Percentiles rank a stretch among this genome's conserved stretches.
phyloP scores from a whole-genome alignment of 2,113 vertebrate genomes.

The Mystacornis crossleyi region DNA sequence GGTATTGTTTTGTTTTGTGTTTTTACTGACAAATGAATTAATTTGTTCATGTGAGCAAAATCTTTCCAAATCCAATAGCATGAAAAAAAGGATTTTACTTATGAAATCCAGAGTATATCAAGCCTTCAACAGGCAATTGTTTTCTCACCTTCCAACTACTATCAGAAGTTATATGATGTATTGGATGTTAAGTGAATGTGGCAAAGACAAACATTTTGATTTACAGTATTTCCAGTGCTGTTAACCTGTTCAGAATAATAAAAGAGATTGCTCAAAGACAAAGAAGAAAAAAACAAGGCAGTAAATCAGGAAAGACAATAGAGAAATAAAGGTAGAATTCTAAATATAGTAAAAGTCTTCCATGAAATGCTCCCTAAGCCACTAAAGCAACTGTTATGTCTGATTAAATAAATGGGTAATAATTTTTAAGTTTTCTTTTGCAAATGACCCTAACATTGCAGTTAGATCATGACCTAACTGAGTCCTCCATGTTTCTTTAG shows the following conservation, averaged over 20 bases:
- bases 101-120: not conserved
- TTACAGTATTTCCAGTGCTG: not conserved
- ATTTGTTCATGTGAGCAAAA: not conserved
- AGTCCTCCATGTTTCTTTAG: not conserved
- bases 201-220: not conserved
- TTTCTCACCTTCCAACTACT: not conserved
- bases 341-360: not conserved
- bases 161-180: not conserved
- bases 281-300: not conserved
- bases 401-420: not conserved
- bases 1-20: accelerated
- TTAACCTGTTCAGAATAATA: not conserved
- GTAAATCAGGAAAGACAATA: not conserved
- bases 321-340: not conserved
- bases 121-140: not conserved
- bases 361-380: not conserved
- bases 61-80: not conserved
- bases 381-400: not conserved
- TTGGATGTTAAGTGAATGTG: not conserved
- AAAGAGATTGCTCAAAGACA: not conserved
- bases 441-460: not conserved
- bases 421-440: not conserved
- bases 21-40: not conserved
- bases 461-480: not conserved
- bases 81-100: not conserved